Base-by-base conservation (phyloP, 2,113 vertebrate genomes). In the Pungitius pungitius region DNA sequence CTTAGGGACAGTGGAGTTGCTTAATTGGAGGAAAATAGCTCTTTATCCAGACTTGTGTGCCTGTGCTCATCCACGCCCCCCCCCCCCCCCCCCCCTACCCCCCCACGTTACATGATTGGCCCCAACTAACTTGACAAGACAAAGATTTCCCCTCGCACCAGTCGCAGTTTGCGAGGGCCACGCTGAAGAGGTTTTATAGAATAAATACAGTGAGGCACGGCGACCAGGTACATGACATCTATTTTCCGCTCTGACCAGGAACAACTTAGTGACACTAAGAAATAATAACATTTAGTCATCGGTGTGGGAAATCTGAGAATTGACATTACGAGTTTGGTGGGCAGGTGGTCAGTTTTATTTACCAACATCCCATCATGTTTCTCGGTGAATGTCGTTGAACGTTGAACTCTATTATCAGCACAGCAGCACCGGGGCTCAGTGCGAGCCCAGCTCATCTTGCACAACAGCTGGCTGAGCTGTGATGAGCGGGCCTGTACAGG, bases 21-120 rank as follows among this genome's bases (percentile, higher is more conserved):
- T 92, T 93, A 93, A 93, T 92, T 94, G 88, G 91, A 91, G 88
- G 82, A 91, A 91, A 93, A 92, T 77, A 81, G 82, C 61, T 75
- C 85, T 92, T 88, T 89, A 89, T 88, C 78, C 72, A 35, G 73
- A 85, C 82, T 78, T 89, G 82, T 76, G 58, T 81, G 76, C 58
- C 78, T 62, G 65, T 49, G 73, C 84, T 85, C 83, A 75, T 89
- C 80, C 66, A 75, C 80, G 85, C 70, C 74, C 78, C 65, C 76
- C 33, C 33, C 30, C 30, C 30, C 30, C 30, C 30, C 30, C 30
- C 30, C 30, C 30, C 30, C 30, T 5, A 2, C 30, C 30, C 30
- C 30, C 30, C 30, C 30, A 65, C 49, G 37, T 65, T 78, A 82
- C 69, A 81, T 84, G 69, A 56, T 33, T 69, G 69, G 73, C 77